These are phyloP conservation scores for Hypothenemus hampei DNA, from an alignment of 1,140 invertebrate species.

Conservation along the genomic window DNA sequence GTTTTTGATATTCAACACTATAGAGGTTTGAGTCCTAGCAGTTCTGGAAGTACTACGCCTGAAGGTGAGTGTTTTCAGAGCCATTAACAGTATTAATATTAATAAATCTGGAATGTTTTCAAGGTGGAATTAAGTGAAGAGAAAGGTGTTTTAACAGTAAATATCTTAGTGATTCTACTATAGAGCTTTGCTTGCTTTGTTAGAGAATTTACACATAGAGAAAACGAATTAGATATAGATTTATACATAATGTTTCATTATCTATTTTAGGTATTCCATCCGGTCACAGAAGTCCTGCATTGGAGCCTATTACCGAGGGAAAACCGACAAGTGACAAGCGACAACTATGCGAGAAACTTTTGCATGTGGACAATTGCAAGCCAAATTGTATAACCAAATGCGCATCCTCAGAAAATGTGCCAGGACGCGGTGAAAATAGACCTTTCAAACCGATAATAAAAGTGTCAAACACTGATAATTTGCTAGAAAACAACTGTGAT, in stretches of 20 bases:
- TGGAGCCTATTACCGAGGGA: slow-evolving; percentile 43
- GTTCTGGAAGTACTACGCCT: slow-evolving; percentile 57
- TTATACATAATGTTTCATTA: too few relatives aligned
- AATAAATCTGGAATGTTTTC: neutral
- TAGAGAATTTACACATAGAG: too few relatives aligned
- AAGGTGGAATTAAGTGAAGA: neutral
- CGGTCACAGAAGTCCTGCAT: slow-evolving; percentile 39
- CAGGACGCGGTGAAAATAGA: neutral
- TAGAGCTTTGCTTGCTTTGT: too few relatives aligned
- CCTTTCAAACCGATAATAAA: slow-evolving; percentile 34
- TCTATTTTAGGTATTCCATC: slow-evolving; percentile 38
- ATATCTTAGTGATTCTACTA: neutral
- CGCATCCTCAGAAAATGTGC: slow-evolving; percentile 29
- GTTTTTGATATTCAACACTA: slow-evolving; percentile 73
- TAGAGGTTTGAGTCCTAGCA: slow-evolving; percentile 54
- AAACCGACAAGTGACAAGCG: slow-evolving; percentile 26
- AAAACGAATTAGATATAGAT: too few relatives aligned
- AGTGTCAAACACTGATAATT: slow-evolving; percentile 24
- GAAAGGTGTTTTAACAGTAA: neutral
- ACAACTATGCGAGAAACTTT: neutral
- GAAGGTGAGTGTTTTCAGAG: slow-evolving; percentile 34
- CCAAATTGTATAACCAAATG: slow-evolving; percentile 31
- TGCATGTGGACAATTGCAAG: slow-evolving; percentile 1
- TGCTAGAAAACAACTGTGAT: slow-evolving; percentile 9
- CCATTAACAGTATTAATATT: neutral